Evolutionary conservation across 2,113 vertebrate species (phyloP).

Genomic region (Eleginops maclovinus): DNA sequence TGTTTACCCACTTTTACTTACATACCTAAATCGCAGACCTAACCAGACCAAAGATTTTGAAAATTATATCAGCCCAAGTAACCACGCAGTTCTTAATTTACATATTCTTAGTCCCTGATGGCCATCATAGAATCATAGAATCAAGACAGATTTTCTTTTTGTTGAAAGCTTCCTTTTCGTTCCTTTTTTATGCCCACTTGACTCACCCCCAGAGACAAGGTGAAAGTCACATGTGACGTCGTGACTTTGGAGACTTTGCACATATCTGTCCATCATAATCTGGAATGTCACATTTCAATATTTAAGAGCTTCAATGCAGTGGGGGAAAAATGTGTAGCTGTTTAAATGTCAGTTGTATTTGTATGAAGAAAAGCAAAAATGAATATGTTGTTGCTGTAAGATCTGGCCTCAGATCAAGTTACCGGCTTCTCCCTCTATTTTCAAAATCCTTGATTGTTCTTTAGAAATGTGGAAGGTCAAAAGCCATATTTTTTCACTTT

Average conservation of each 20-base stretch:
- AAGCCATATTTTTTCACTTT: no score
- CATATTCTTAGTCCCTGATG: neutral
- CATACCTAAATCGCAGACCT: no score
- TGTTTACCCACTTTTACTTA: no score
- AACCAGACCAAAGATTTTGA: no score
- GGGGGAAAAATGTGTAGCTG: neutral
- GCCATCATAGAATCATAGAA: neutral
- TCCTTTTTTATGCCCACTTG: neutral
- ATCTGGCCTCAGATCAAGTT: neutral
- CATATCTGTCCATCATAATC: slow-evolving; percentile 17
- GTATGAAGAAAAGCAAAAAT: neutral
- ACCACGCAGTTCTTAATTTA: neutral
- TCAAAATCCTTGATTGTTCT: no score
- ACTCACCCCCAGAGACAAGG: slow-evolving; percentile 3
- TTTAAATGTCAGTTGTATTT: slow-evolving; percentile 41
- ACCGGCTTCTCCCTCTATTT: no score
- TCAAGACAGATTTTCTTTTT: neutral
- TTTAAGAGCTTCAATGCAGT: neutral
- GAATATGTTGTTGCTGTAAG: neutral
- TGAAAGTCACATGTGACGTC: neutral
- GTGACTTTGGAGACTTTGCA: neutral
- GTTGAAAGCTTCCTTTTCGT: neutral
- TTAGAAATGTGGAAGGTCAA: no score
- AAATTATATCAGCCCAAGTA: no score
- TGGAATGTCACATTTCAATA: slow-evolving; percentile 29